Evolutionary conservation across 2,113 vertebrate genomes (phyloP).

Genomic region (Enhydra lutris): DNA sequence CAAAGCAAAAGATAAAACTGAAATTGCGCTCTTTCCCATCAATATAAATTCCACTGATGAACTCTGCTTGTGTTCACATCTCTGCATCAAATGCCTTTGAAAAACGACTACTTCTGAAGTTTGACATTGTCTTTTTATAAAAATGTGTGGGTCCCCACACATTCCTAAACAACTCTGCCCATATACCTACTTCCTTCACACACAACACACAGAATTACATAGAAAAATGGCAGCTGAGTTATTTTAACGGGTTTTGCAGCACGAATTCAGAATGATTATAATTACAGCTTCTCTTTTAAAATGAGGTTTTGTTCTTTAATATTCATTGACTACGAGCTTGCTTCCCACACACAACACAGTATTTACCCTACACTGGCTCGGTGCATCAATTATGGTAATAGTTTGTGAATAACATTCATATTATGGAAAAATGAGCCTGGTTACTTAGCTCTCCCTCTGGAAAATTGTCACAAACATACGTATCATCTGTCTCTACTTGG

Average conservation of each 20-base stretch:
- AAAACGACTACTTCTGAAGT: neutral
- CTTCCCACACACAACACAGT: constrained; percentile 82
- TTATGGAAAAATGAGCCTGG: constrained; percentile 83
- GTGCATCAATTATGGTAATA: constrained; percentile 87
- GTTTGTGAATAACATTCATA: constrained; percentile 84
- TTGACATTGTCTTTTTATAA: neutral
- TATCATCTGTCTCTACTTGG: constrained; percentile 79
- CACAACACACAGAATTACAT: neutral
- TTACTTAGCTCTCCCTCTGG: constrained; percentile 83
- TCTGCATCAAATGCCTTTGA: neutral
- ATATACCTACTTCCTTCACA: neutral
- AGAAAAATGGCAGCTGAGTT: neutral
- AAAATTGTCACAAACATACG: constrained; percentile 83
- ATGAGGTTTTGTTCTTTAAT: constrained; percentile 83
- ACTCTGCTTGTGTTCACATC: neutral
- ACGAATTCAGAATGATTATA: constrained; percentile 70
- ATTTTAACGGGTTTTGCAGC: neutral
- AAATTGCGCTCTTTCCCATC: neutral
- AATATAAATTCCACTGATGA: neutral
- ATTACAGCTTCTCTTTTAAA: constrained; percentile 79
- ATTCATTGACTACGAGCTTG: constrained; percentile 83
- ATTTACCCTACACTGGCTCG: constrained; percentile 83
- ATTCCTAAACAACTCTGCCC: neutral
- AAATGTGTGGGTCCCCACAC: neutral
- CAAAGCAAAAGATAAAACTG: neutral